Conservation (phyloP, 2,797 vertebrate genomes). For the Gymnothorax reevesii region DNA sequence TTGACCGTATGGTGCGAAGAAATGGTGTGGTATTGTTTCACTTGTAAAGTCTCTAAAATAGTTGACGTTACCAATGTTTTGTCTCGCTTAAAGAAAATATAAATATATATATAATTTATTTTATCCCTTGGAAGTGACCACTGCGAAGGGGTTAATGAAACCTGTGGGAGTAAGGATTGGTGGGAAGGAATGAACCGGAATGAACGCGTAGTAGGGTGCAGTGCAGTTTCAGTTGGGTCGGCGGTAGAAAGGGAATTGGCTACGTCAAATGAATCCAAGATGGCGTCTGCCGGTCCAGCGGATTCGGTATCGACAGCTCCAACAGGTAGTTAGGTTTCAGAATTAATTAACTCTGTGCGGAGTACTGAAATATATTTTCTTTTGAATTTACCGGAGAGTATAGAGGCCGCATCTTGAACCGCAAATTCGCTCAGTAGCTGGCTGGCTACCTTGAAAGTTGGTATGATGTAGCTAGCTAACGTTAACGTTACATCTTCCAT, state of each 20-base stretch:
- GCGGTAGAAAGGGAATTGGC: constrained; percentile 18
- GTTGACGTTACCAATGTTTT: no score
- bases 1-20: no score
- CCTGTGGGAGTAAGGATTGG: not conserved
- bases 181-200: no score
- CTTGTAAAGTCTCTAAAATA: no score
- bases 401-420: no score
- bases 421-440: no score
- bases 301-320: constrained; percentile 72
- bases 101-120: no score
- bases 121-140: not conserved
- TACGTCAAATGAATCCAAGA: constrained; percentile 61
- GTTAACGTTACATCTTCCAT: not conserved
- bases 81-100: no score
- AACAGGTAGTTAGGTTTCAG: constrained; percentile 65
- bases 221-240: constrained; percentile 26
- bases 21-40: no score
- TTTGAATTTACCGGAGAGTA: no score
- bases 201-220: not conserved
- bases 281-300: constrained; percentile 78
- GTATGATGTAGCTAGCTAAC: not conserved
- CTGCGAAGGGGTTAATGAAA: constrained; percentile 18
- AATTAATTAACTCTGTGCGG: no score
- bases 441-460: not conserved
- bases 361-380: no score